Conservation (phyloP, 35 echinoderm and acorn worm species). For the Ophiothrix spiculata region DNA sequence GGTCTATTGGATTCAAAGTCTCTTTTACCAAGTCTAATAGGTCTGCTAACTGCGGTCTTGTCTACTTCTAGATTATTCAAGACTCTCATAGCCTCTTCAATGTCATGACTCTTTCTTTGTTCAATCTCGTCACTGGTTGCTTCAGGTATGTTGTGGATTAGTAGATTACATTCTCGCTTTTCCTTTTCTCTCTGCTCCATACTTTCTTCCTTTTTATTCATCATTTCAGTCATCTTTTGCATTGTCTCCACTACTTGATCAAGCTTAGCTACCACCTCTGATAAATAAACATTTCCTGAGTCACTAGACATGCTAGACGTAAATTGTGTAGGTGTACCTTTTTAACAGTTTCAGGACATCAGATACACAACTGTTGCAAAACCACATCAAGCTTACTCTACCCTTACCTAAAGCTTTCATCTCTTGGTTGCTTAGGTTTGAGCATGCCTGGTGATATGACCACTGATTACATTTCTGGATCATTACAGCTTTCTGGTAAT, state of each 20-base stretch:
- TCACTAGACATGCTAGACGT: not conserved
- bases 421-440: conserved; percentile 18
- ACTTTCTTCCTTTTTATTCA: not conserved
- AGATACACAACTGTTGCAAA: not conserved
- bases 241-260: not conserved
- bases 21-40: not conserved
- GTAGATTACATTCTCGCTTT: not conserved
- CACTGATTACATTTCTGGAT: conserved; percentile 14
- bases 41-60: not conserved
- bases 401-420: conserved; percentile 15
- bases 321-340: not conserved
- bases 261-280: not conserved
- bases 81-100: not conserved
- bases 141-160: conserved; percentile 1
- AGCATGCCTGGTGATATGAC: conserved; percentile 5
- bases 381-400: conserved; percentile 8
- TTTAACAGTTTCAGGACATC: not conserved
- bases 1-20: not conserved
- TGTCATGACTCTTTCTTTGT: not conserved
- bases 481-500: not conserved
- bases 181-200: not conserved
- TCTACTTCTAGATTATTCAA: not conserved
- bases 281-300: not conserved
- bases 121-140: not conserved
- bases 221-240: not conserved